Evolutionary conservation across 2,888 invertebrate genomes (phyloP).

Genomic region (Tiliacea aurago): DNA sequence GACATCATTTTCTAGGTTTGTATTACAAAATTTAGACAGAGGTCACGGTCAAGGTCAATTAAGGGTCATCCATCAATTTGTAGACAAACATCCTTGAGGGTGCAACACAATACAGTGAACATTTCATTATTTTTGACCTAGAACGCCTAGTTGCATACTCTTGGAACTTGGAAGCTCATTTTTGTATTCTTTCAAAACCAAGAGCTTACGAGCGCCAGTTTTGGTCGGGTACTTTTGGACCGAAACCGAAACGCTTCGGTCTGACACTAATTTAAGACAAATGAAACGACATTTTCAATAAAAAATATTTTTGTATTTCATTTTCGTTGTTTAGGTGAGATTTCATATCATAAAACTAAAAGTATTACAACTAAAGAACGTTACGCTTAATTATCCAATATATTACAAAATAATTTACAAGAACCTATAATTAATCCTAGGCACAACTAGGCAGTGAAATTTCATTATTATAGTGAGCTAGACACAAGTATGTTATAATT

Average conservation of each 20-base stretch:
- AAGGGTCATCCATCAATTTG: background rate
- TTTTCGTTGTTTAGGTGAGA: slow-evolving; percentile 79
- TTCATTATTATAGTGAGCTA: slow-evolving; percentile 63
- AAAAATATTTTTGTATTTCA: slow-evolving; percentile 76
- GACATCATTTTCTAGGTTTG: background rate
- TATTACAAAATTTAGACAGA: background rate
- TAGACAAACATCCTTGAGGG: background rate
- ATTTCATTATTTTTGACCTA: background rate
- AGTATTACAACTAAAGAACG: slow-evolving; percentile 67
- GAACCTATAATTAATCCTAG: slow-evolving; percentile 71
- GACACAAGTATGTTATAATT: slow-evolving; percentile 51
- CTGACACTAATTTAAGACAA: slow-evolving; percentile 32
- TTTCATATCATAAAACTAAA: slow-evolving; percentile 75
- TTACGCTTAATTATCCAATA: slow-evolving; percentile 75
- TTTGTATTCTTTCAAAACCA: background rate
- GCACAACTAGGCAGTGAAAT: slow-evolving; percentile 82
- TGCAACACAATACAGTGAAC: no score
- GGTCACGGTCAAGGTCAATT: background rate
- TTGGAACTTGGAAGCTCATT: background rate
- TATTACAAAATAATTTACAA: slow-evolving; percentile 87
- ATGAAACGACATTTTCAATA: slow-evolving; percentile 72
- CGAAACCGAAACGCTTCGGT: no score
- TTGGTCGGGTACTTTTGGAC: background rate
- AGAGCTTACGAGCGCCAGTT: background rate
- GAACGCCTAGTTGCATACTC: background rate